phyloP scores from a whole-genome alignment of 2,797 vertebrate species.

The Novumbra hubbsi region DNA sequence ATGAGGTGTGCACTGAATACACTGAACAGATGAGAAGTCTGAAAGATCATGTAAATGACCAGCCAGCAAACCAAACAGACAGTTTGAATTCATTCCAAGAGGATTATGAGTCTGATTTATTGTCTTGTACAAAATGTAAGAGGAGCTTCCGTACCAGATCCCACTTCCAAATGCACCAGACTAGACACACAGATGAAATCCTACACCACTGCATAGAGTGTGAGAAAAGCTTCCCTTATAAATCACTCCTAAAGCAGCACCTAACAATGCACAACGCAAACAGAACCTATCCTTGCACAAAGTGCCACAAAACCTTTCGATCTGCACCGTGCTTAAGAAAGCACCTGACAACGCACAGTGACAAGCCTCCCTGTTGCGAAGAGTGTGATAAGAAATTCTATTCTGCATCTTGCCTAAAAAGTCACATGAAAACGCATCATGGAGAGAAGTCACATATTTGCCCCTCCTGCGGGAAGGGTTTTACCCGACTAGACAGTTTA shows the following conservation, averaged over 20 bases:
- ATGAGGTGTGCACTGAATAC: not conserved
- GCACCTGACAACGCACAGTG: not conserved
- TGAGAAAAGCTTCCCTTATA: constrained; percentile 1
- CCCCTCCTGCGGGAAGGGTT: not conserved
- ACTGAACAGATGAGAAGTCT: not conserved
- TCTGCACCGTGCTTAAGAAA: not conserved
- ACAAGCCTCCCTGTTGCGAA: not conserved
- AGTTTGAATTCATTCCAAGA: not conserved
- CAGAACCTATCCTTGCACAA: not conserved
- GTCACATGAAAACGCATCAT: not conserved
- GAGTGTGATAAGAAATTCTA: not conserved
- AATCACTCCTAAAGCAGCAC: not conserved
- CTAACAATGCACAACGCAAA: not conserved
- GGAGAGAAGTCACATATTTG: not conserved
- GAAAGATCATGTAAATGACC: not conserved
- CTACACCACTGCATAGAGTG: not conserved
- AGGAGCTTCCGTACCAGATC: not conserved
- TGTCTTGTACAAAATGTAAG: not conserved
- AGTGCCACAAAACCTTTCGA: not conserved
- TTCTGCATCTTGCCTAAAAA: not conserved
- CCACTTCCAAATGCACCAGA: not conserved
- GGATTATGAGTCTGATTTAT: not conserved
- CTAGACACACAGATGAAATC: not conserved
- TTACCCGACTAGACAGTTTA: not conserved
- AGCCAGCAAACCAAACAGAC: not conserved